Conservation (phyloP, 2,797 vertebrate species). For the Clarias fuscus region DNA sequence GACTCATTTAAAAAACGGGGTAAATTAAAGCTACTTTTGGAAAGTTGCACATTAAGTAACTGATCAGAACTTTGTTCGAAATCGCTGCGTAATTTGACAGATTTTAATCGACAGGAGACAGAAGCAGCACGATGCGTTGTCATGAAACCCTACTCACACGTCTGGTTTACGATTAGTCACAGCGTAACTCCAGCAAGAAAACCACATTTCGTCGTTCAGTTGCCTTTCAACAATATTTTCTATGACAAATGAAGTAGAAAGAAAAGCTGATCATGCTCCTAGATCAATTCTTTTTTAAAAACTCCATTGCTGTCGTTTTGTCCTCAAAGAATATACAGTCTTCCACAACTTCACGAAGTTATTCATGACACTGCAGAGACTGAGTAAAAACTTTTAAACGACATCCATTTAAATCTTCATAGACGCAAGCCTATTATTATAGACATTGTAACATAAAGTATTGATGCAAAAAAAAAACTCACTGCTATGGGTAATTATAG, state of each 20-base stretch:
- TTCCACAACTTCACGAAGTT: neutral
- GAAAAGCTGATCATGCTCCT: neutral
- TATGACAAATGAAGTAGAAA: neutral
- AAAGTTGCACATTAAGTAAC: too few species aligned
- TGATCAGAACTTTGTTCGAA: too few species aligned
- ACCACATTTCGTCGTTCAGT: neutral
- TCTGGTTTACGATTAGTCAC: neutral
- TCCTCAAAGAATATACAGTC: neutral
- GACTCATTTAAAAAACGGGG: neutral
- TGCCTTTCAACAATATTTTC: neutral
- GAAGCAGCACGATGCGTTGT: neutral
- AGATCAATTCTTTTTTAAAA: neutral
- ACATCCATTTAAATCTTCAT: neutral
- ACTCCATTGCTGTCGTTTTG: neutral
- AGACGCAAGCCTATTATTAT: neutral
- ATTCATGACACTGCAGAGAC: neutral
- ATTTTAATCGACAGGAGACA: too few species aligned
- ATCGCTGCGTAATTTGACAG: neutral
- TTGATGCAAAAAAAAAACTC: neutral
- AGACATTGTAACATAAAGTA: constrained; percentile 5
- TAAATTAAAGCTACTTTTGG: neutral
- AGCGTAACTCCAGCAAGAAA: neutral
- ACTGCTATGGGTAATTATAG: constrained; percentile 2
- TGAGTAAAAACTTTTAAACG: neutral
- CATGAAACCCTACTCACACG: neutral